phyloP scores from a whole-genome alignment of 2,113 vertebrate genomes.

The Eretmochelys imbricata region DNA sequence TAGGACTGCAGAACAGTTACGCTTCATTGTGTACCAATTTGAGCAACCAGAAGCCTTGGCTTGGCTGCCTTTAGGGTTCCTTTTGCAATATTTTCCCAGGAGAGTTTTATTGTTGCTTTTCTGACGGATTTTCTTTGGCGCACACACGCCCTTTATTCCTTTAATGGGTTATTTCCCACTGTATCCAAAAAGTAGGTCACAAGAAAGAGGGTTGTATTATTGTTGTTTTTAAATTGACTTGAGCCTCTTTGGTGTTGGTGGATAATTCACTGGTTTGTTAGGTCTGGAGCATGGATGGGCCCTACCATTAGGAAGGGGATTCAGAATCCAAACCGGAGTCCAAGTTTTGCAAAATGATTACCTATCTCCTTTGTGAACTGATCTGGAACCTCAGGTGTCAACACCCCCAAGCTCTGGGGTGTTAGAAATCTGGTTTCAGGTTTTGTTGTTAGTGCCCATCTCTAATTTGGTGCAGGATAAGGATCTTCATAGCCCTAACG shows the following conservation, averaged over 20 bases:
- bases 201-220: neutral
- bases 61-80: neutral
- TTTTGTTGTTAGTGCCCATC: neutral
- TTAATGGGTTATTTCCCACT: conserved; percentile 11
- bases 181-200: neutral
- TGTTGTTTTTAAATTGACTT: neutral
- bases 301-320: neutral
- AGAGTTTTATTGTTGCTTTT: conserved; percentile 29
- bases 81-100: conserved; percentile 54
- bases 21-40: neutral
- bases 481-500: neutral
- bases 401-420: neutral
- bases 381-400: neutral
- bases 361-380: neutral
- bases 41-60: neutral
- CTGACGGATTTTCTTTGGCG: conserved; percentile 36
- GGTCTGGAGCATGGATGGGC: neutral
- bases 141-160: neutral
- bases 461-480: neutral
- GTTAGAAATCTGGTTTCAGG: neutral
- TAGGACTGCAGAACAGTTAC: neutral
- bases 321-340: neutral
- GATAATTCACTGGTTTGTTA: neutral
- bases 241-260: neutral
- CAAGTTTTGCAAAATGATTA: neutral